Evolutionary conservation across 1,140 invertebrate species (phyloP).

Genomic region (Hyles euphorbiae): DNA sequence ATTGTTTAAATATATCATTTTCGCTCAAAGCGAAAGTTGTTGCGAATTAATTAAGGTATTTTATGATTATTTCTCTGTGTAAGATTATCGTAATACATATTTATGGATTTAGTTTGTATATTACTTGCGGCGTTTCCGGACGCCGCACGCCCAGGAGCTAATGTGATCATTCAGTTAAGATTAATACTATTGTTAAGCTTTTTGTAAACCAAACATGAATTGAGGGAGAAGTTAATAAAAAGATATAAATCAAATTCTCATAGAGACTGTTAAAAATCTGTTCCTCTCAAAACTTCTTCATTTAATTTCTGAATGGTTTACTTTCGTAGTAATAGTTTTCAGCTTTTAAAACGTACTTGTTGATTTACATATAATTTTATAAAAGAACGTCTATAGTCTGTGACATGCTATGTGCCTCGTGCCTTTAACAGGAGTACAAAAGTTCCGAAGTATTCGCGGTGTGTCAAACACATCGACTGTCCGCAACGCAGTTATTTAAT

Average conservation of each 20-base stretch:
- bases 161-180: slow-evolving; percentile 58
- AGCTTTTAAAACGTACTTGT: slow-evolving; percentile 9
- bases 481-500: slow-evolving; percentile 12
- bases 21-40: slow-evolving; percentile 54
- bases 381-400: slow-evolving; percentile 11
- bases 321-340: slow-evolving; percentile 4
- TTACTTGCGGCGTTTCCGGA: slow-evolving; percentile 32
- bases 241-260: not conserved
- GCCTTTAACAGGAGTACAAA: slow-evolving; percentile 17
- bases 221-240: not conserved
- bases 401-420: slow-evolving; percentile 18
- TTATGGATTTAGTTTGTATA: slow-evolving; percentile 45
- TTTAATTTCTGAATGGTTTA: slow-evolving; percentile 15
- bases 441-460: slow-evolving; percentile 12
- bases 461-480: slow-evolving; percentile 29
- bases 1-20: slow-evolving; percentile 35
- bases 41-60: slow-evolving; percentile 32
- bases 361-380: slow-evolving; percentile 12
- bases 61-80: slow-evolving; percentile 22
- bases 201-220: slow-evolving; percentile 9
- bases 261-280: too few species aligned
- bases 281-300: slow-evolving; percentile 3
- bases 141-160: slow-evolving; percentile 42
- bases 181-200: slow-evolving; percentile 21
- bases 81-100: slow-evolving; percentile 41